Base-by-base conservation (phyloP, 2,888 invertebrate species). In the Allolobophora icterica region DNA sequence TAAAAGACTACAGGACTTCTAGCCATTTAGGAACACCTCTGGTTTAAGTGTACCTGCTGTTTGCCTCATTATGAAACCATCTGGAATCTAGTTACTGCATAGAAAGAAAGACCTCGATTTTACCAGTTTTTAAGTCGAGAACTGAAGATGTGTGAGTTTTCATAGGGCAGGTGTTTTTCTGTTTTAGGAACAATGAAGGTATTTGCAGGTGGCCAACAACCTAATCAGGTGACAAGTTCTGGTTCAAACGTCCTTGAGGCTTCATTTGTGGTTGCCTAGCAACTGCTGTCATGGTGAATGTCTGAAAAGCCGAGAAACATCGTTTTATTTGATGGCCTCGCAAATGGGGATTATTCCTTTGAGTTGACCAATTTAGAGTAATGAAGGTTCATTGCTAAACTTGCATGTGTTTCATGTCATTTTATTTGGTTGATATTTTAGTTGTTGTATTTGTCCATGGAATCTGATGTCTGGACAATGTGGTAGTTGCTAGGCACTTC, bases 171-270 rank as follows among this genome's bases (percentile, higher is more conserved):
- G 19, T 87, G 34, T 38, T 87, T 87, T 87, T 87, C 34, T 87
- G 38, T 35, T 87, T 87, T 87, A 90, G 90, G 90, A 34, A n/a
- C 19, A 91, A 90, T 94, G 87, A 91, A 89, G 84, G 84, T 94
- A 38, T 94, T 92, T 91, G 93, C 93, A 34, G 94, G 94, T 58
- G 94, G 94, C 30, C 94, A 94, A 45, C 94, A 93, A 89, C 94
- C 94, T 17, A 90, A 92, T 45, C 94, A 94, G 91, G 93, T 92
- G 89, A 93, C 91, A 89, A 91, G 89, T 21, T 91, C 93, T 15
- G 92, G 93, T 8, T 91, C 91, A 19, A 91, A 91, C 42, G 38
- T 89, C 11, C 91, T 91, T 89, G 21, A 40, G 5, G 84, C 87
- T 34, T 40, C 90, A n/a, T 87, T 90, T 87, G 17, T 87, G 33